Base-by-base conservation (phyloP, 2,888 invertebrate species). In the Apotomis capreana region DNA sequence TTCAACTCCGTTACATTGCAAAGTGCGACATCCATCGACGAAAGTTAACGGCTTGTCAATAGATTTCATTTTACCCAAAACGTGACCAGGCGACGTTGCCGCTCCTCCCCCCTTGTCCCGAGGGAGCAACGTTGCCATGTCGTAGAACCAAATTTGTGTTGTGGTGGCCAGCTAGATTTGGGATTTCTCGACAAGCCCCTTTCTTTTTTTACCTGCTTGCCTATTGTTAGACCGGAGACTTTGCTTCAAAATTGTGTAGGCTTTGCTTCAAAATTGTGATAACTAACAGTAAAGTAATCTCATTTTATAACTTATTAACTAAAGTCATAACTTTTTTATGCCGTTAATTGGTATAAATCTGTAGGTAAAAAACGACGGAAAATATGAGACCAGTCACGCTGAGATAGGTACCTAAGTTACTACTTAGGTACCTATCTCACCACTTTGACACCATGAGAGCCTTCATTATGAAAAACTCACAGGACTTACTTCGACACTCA, bases 51-150 rank as follows among this genome's bases (percentile, higher is more conserved):
- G 26, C 44, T 40, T 69, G 55, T 64, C 44, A 64, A 64, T 70
- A 70, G 59, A 70, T 60, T 63, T 44, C 63, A 59, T 68, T 68
- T 68, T 63, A 60, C 65, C 26, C 60, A 65, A 51, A 73, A 61
- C 71, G 71, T 26, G 65, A 71, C 68, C 74, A 75, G 13, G 85
- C 84, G 81, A 81, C 83, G 87, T 87, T 87, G 87, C 87, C 87
- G 78, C 82, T 79, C 78, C 78, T 77, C 82, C 81, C 81, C 83
- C 83, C 69, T 76, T 61, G 70, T 63, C 69, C 78, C 78, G 78
- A 80, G 80, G 80, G 70, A 78, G 88, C 89, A 86, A 80, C 87
- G 89, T 89, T 89, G 89, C 89, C 89, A 86, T 85, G 83, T 84
- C 83, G 83, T 77, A 71, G 75, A 76, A 78, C 59, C 69, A 70